Evolutionary conservation across 2,113 vertebrate species (phyloP).

Genomic region (Neogobius melanostomus): DNA sequence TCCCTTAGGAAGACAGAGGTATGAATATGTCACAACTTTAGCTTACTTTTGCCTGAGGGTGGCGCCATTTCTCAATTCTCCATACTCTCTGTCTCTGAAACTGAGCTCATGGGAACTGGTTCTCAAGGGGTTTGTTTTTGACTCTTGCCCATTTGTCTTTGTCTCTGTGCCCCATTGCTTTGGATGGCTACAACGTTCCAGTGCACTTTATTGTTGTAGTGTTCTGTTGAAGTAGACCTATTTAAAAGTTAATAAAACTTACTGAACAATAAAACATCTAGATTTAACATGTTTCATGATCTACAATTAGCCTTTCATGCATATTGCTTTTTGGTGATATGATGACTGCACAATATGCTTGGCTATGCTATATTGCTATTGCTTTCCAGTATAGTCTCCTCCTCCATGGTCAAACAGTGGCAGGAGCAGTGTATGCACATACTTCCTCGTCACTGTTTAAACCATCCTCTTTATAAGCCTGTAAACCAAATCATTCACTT

Average conservation of each 20-base stretch:
- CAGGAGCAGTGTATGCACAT: no score
- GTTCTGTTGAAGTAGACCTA: no score
- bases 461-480: no score
- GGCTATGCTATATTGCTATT: neutral
- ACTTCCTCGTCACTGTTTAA: no score
- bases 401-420: neutral
- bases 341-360: neutral
- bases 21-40: neutral
- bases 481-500: neutral
- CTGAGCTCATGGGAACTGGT: slow-evolving; percentile 35
- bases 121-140: slow-evolving; percentile 18
- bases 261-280: neutral
- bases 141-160: slow-evolving; percentile 24
- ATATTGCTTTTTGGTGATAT: neutral
- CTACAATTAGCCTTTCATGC: neutral
- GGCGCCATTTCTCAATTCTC: slow-evolving; percentile 41
- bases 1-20: no score
- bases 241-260: no score
- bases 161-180: neutral
- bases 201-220: no score
- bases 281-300: neutral
- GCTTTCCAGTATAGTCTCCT: neutral
- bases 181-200: neutral
- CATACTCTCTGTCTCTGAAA: slow-evolving; percentile 8
- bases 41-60: slow-evolving; percentile 31